These are phyloP conservation scores for Mormyrus iriodes DNA, from an alignment of 2,113 vertebrate genomes.

Conservation along the genomic window DNA sequence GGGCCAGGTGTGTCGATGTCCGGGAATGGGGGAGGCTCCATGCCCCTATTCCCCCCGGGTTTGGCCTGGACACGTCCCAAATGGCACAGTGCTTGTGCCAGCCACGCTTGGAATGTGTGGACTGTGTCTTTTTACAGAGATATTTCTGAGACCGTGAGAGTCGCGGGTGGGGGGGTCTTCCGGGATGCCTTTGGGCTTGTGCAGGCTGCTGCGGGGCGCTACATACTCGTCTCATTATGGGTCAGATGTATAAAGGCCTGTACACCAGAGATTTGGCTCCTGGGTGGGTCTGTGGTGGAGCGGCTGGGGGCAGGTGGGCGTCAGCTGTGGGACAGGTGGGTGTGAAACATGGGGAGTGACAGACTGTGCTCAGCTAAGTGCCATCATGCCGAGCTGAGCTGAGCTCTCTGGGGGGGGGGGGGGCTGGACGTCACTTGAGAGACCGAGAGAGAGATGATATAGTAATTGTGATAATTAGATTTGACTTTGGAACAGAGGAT, in stretches of 20 bases:
- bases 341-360: not conserved
- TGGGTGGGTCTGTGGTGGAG: not conserved
- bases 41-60: not conserved
- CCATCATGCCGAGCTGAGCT: not conserved
- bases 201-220: not conserved
- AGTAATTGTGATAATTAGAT: slow-evolving; percentile 35
- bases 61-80: not conserved
- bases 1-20: not conserved
- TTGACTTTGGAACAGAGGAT: slow-evolving; percentile 35
- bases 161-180: not conserved
- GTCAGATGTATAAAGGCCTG: not conserved
- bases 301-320: not conserved
- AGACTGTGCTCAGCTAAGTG: not conserved
- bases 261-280: not conserved
- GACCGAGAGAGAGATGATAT: slow-evolving; percentile 27
- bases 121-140: not conserved
- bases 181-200: not conserved
- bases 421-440: not conserved
- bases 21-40: not conserved
- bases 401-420: slow-evolving; percentile 5
- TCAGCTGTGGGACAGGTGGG: not conserved
- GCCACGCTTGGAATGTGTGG: not conserved
- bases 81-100: not conserved
- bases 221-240: not conserved
- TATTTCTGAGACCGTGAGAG: not conserved